Base-by-base conservation (phyloP, 2,888 invertebrate genomes). In the Bellardia bayeri region DNA sequence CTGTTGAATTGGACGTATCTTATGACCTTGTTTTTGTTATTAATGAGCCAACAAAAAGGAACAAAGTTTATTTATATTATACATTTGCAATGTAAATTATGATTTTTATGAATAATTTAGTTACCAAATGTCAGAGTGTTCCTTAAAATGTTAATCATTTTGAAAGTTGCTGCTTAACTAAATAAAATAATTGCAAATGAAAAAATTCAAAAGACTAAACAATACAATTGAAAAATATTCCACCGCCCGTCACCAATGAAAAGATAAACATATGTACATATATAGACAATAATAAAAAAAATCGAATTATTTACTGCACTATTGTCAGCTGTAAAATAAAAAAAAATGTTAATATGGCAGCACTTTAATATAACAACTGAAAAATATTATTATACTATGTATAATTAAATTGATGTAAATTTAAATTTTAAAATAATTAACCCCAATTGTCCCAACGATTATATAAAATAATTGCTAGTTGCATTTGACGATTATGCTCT, bases 51-150 rank as follows among this genome's bases (percentile, higher is more conserved):
- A 23, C 1, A 42, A 49, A 40, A 58, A 61, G n/a, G 40, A 14
- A 66, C 51, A 66, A 66, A 68, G 54, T 66, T 40, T 54, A 14
- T 66, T 66, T 64, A 5, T 40, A 23, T 23, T 30, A 9, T 14
- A 51, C 1, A 51, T 56, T 16, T 23, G 16, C 56, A 16, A 23
- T 16, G 23, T 56, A 23, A 14, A 14, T 23, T 23, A 14, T 3
- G 2, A 56, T 4, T 49, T 49, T 13, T 3, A 75, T 76, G 33
- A 14, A 49, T 61, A 33, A 42, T 51, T 13, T 11, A 63, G 45
- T 87, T 63, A 87, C 87, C 80, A 5, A 87, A 72, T 76, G 76
- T 87, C 1, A 68, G 6, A 16, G 76, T 16, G 11, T n/a, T 64
- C 23, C 66, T 76, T 56, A 87, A 23, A 37, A 76, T 33, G 23